Base-by-base conservation (phyloP, 1,140 invertebrate genomes). In the Harlomillsia oculata region DNA sequence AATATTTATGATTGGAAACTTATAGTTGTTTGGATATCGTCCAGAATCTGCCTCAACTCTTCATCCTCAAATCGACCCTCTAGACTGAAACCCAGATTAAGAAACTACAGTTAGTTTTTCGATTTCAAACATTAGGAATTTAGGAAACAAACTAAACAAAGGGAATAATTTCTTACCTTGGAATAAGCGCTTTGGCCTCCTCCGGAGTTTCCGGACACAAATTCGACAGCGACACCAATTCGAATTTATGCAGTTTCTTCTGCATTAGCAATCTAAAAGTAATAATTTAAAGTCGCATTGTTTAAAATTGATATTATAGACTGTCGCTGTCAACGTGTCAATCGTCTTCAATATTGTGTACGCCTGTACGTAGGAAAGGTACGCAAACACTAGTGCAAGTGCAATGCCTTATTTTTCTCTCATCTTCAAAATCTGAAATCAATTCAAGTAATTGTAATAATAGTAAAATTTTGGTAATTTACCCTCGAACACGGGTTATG, bases 191-290 rank as follows among this genome's bases (percentile, higher is more conserved):
- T 75, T 97, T 97, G 0, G 93, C 93, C 76, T 99, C 95, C 70
- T 98, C 95, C 1, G 93, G 85, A 20, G 89, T 93, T 76, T 99
- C 94, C 0, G 97, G 97, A 71, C 93, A 97, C 2, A 99, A 74
- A 75, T 99, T 99, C 2, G 94, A 94, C 51, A 99, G 76, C 21
- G 94, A 89, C 2, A 97, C 95, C 20, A 99, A 75, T 72, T 99
- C 97, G 76, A 98, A 99, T 75, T 99, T 98, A 72, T 99, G 96
- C 9, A 99, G 73, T 69, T 96, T 94, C 68, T 96, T 97, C 69
- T 89, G 86, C 73, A 85, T 86, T n/a, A 96, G 72, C 53, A 95
- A 78, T 73, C 90, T 95, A 69, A 32, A 80, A 80, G 63, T 56
- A 66, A 67, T 66, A 59, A 37, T n/a, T 34, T 34, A 34, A 34